Base-by-base conservation (phyloP, 2,797 vertebrate species). In the Pipistrellus kuhlii region DNA sequence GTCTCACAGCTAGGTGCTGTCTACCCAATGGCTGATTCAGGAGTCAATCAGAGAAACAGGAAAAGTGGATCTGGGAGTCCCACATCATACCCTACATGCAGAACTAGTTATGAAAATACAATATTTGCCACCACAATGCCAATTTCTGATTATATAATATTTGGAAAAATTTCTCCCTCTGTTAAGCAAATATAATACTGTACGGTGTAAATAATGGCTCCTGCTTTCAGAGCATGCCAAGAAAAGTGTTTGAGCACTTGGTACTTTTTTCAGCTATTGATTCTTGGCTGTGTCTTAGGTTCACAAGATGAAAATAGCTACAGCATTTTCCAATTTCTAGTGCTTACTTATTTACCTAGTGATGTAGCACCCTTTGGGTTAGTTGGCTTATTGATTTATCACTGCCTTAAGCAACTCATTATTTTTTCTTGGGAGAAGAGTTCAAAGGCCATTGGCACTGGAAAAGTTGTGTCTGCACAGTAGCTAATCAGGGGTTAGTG, bases 381-480 rank as follows among this genome's bases (percentile, higher is more conserved):
- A 87, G 27, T 57, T 88, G 88, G 62, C 23, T 98, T 96, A 95
- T 93, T 96, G 97, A 97, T 97, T 97, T 96, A 96, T 92, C 96
- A 94, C 71, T 91, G 51, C 75, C 94, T 94, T 88, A 21, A 87
- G 30, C 73, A 83, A 86, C 71, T 85, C 0, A n/a, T 44, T 25
- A 14, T 80, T 53, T 14, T 73, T 95, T 89, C 73, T 90, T 91
- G 68, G 4, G 12, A 85, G 62, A 46, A 84, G 62, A 97, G 69
- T 77, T 87, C 76, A 97, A 96, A 92, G 72, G 53, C 46, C 77
- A 97, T 95, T 51, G 21, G 41, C 73, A 88, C 41, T 71, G 68
- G 80, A 53, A 94, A 75, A 51, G 57, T 80, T 94, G 51, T 48
- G 12, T 85, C 55, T 76, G 10, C 0, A 0, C 46, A 38, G 80